phyloP scores from a whole-genome alignment of 2,888 invertebrate species.

The Crocallis elinguaria region DNA sequence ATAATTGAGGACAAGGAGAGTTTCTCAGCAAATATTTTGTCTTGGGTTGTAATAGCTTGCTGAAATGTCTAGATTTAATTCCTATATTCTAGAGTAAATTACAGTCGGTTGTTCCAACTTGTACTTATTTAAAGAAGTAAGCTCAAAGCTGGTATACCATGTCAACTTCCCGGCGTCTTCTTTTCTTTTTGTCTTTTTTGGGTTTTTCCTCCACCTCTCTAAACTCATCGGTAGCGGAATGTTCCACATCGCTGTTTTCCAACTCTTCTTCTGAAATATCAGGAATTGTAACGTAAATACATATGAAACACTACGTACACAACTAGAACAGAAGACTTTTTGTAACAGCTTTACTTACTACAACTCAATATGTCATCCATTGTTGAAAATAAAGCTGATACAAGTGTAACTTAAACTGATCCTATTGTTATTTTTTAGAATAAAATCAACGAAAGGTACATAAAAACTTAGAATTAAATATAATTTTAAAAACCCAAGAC shows the following conservation, averaged over 20 bases:
- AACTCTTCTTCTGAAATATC: constrained; percentile 69
- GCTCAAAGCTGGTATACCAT: constrained; percentile 54
- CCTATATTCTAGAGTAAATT: too few relatives aligned
- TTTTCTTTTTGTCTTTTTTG: constrained; percentile 61
- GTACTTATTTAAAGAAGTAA: neutral
- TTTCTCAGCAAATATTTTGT: too few relatives aligned
- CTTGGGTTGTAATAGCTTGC: too few relatives aligned
- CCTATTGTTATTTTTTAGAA: too few relatives aligned
- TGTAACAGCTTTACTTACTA: constrained; percentile 58
- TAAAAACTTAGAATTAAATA: too few relatives aligned
- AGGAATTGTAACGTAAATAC: neutral
- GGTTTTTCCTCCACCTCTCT: constrained; percentile 70
- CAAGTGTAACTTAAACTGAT: too few relatives aligned
- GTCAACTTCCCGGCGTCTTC: constrained; percentile 76
- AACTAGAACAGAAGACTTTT: neutral
- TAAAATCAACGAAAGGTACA: too few relatives aligned
- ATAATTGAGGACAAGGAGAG: too few relatives aligned
- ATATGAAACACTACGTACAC: neutral
- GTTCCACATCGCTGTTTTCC: constrained; percentile 76
- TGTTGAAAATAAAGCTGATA: too few relatives aligned
- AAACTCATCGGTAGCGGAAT: constrained; percentile 71
- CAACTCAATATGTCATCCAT: constrained; percentile 79
- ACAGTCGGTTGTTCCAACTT: too few relatives aligned
- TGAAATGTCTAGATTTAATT: too few relatives aligned
- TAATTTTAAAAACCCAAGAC: too few relatives aligned